These are phyloP conservation scores for Drosophila melanica DNA, from an alignment of 1,140 invertebrate species.

Conservation along the genomic window DNA sequence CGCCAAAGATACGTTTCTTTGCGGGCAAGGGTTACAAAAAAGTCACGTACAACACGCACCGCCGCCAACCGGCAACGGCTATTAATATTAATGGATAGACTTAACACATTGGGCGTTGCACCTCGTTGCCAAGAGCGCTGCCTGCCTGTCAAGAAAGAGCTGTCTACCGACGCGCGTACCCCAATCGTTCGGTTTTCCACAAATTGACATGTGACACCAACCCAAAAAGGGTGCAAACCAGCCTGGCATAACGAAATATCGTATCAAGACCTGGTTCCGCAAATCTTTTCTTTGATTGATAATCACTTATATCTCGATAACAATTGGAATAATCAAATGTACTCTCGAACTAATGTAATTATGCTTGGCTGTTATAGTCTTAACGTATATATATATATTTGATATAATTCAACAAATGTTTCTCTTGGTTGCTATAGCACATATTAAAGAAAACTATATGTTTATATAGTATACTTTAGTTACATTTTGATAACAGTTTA, in stretches of 20 bases:
- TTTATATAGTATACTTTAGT: too few species aligned
- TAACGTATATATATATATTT: too few species aligned
- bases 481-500: too few species aligned
- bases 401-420: too few species aligned
- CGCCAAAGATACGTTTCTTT: slow-evolving; percentile 50
- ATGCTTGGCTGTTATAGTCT: background rate
- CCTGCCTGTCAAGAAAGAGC: slow-evolving; percentile 55
- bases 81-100: slow-evolving; percentile 83
- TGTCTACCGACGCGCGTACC: slow-evolving; percentile 20
- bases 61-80: slow-evolving; percentile 49
- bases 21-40: slow-evolving; percentile 71
- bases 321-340: slow-evolving; percentile 39
- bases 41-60: slow-evolving; percentile 81
- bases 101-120: slow-evolving; percentile 80
- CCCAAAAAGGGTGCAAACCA: slow-evolving; percentile 56
- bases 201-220: slow-evolving; percentile 80
- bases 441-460: too few species aligned
- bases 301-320: slow-evolving; percentile 65
- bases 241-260: slow-evolving; percentile 64
- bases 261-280: slow-evolving; percentile 38
- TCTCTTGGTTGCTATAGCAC: too few species aligned
- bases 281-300: slow-evolving; percentile 58
- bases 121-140: slow-evolving; percentile 22
- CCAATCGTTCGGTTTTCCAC: slow-evolving; percentile 45
- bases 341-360: slow-evolving; percentile 1